These are phyloP conservation scores for Galaxea fascicularis DNA, from an alignment of 92 coral and sea anemone species.

Conservation along the genomic window DNA sequence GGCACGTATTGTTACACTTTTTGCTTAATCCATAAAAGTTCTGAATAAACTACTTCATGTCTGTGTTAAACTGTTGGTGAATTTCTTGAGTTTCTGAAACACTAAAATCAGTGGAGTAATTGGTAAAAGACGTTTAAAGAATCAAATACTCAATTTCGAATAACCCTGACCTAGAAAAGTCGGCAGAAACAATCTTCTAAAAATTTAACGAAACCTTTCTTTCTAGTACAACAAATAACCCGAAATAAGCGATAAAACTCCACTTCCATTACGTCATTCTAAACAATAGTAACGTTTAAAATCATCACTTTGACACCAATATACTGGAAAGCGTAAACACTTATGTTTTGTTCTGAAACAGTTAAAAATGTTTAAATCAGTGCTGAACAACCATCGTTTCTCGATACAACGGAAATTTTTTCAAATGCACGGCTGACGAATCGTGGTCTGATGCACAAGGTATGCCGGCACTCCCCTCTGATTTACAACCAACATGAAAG, in stretches of 20 bases:
- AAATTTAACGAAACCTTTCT: background rate
- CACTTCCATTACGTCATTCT: background rate
- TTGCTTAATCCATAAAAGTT: slow-evolving; percentile 52
- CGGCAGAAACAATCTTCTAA: background rate
- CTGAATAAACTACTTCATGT: slow-evolving; percentile 48
- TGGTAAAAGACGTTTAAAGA: background rate
- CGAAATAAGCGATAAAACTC: background rate
- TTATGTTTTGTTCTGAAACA: no score
- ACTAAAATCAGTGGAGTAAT: background rate
- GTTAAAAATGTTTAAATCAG: no score
- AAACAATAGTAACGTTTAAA: background rate
- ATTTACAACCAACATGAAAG: no score
- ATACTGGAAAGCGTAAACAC: no score
- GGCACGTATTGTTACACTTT: slow-evolving; percentile 27
- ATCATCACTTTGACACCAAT: no score
- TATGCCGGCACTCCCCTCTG: no score
- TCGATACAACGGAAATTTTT: no score
- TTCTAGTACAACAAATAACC: background rate
- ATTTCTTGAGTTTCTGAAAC: background rate
- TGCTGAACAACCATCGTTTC: no score
- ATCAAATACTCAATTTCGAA: background rate
- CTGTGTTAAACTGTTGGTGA: slow-evolving; percentile 28
- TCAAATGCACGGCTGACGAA: no score
- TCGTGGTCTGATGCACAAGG: no score
- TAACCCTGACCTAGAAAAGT: background rate